Percentiles rank a stretch among this genome's conserved stretches.
These are phyloP conservation scores for Cerastis leucographa DNA, from an alignment of 2,888 invertebrate genomes.

Conservation along the genomic window DNA sequence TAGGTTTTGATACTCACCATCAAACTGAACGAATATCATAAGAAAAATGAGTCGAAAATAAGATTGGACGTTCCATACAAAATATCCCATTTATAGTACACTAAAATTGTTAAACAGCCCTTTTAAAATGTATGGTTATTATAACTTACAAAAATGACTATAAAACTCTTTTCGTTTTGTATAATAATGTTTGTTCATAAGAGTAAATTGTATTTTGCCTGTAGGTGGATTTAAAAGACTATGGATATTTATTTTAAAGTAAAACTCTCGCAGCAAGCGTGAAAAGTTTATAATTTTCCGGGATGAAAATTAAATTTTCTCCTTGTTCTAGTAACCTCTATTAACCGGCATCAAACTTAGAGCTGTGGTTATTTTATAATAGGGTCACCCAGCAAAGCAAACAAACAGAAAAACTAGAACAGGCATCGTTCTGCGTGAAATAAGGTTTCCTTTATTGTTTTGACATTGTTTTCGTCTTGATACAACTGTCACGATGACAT, in stretches of 20 bases:
- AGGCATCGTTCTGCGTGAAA: neutral
- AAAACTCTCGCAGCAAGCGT: neutral
- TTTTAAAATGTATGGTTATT: neutral
- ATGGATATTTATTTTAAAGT: conserved; percentile 6
- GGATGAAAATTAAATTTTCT: conserved; percentile 19
- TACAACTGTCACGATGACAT: too few species aligned
- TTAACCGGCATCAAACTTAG: conserved; percentile 5
- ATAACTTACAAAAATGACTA: neutral
- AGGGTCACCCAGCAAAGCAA: neutral
- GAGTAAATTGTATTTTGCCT: neutral
- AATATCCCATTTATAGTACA: neutral
- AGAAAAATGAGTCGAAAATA: neutral
- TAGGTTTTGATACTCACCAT: neutral
- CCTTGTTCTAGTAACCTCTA: conserved; percentile 34
- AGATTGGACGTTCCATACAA: neutral
- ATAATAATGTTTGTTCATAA: neutral
- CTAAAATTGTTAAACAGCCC: neutral
- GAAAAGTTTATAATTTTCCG: conserved; percentile 32
- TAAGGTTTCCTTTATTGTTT: neutral
- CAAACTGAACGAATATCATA: neutral
- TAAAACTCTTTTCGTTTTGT: neutral
- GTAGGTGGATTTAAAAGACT: neutral
- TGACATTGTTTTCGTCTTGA: neutral
- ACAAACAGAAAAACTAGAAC: neutral
- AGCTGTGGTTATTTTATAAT: neutral